Base-by-base conservation (phyloP, 1,140 invertebrate species). In the Drosophila mauritiana region DNA sequence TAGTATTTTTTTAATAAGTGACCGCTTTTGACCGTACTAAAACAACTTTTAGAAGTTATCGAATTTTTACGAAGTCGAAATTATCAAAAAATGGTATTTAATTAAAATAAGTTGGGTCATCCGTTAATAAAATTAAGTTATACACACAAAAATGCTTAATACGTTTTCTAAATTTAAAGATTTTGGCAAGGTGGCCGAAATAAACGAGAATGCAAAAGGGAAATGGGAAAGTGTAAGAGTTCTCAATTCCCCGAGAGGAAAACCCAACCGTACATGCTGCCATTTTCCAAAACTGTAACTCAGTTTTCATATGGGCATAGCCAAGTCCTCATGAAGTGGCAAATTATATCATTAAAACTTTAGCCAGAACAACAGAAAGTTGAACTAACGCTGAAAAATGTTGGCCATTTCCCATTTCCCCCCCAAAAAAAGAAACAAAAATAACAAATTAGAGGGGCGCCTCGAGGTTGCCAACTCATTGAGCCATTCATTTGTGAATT, bases 291-390 rank as follows among this genome's bases (percentile, higher is more conserved):
- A 64, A 80, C 62, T 65, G 70, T 67, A 45, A 22, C 56, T 40
- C 11, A 48, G 36, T 27, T 61, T 27, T 49, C 34, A 11, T 37
- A 13, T 12, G 36, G 58, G 17, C 13, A 6, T 15, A 8, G 20
- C 4, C 34, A 20, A 12, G 25, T 51, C 17, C 53, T 39, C 43
- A 27, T 75, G 51, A 69, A 78, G 57, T 70, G 74, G 56, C 69
- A 78, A 83, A 83, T 83, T 78, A 83, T 75, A 73, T 73, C 67
- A 78, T 82, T 83, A 82, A 83, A 83, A 83, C 74, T 82, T 83
- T 78, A 61, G 46, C 70, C 53, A 67, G 40, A 45, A 57, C 46
- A 51, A 46, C 64, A 69, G 22, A 42, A 56, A 51, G 46, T 62
- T 67, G 0, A n/a, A 11, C 56, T 27, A 51, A 67, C 64, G 17